Evolutionary conservation across 2,113 vertebrate species (phyloP).

Genomic region (Laterallus jamaicensis): DNA sequence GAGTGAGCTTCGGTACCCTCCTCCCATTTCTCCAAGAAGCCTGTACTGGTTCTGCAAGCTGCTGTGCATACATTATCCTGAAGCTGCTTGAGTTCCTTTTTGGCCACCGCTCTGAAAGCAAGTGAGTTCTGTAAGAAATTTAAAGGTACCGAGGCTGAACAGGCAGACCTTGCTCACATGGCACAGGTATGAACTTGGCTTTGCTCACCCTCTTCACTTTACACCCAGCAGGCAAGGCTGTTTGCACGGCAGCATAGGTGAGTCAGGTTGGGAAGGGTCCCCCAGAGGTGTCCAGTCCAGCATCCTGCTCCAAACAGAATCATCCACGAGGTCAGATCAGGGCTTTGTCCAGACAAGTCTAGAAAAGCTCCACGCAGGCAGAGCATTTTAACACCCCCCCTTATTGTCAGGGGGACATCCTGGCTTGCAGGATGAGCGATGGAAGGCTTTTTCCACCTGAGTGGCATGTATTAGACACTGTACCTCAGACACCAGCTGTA

Average conservation of each 20-base stretch:
- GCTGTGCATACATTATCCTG: neutral
- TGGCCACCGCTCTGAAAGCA: neutral
- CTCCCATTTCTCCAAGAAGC: neutral
- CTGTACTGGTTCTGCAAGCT: neutral
- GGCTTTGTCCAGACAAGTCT: neutral
- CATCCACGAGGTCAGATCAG: neutral
- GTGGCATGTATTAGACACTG: neutral
- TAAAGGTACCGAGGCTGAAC: fast-evolving
- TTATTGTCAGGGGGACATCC: neutral
- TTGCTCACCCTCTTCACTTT: neutral
- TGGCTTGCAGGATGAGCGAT: neutral
- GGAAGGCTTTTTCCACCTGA: neutral
- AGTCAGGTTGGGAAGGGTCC: neutral
- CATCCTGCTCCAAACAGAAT: neutral
- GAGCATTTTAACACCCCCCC: neutral
- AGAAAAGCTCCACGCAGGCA: neutral
- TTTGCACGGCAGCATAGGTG: neutral
- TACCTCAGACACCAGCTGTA: neutral
- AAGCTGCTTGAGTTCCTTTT: neutral
- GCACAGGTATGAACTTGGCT: neutral
- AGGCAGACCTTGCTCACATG: neutral
- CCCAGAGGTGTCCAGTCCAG: neutral
- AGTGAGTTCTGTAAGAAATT: neutral
- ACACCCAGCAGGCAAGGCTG: neutral
- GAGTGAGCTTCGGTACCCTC: neutral